Base-by-base conservation (phyloP, 2,113 vertebrate species). In the Willisornis vidua region DNA sequence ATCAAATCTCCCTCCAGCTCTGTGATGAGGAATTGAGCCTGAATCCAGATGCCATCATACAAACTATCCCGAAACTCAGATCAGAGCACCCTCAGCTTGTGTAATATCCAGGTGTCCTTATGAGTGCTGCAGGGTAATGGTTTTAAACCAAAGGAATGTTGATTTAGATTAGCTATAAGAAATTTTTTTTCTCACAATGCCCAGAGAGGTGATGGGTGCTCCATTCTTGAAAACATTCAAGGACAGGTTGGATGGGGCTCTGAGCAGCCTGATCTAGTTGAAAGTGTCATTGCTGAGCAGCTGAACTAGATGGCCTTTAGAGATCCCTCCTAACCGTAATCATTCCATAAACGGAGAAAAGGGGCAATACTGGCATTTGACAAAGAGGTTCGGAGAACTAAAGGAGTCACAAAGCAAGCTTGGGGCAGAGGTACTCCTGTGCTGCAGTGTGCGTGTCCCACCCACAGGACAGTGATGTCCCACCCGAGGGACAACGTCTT, bases 391-490 rank as follows among this genome's bases (percentile, higher is more conserved):
- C 37, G 76, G 49, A 76, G 49, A 52, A 16, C 24, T 4, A 4
- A 43, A 63, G 85, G 0, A 52, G 7, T 33, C 37, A 18, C 58
- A 33, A 41, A 89, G 63, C 4, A 37, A 57, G 19, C 33, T 12
- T 19, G 59, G 23, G 43, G 23, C 59, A 29, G 35, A 43, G 25
- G 24, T 11, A 14, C 31, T 19, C 10, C 29, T 1, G 7, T 31
- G 37, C 71, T 31, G 31, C 75, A n/a, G 59, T 3, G 3, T 7
- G 58, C 6, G 9, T 20, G 54, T 55, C 77, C 39, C 55, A 8
- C 41, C n/a, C 23, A 0, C 0, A 1, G 62, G 29, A 16, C 29
- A 3, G 51, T 0, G 17, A 6, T 54, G 52, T 66, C 22, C 33
- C n/a, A 13, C 13, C 13, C 6, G 2, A 4, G 11, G 70, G 35